These are phyloP conservation scores for Peromyscus eremicus DNA, from an alignment of 2,797 vertebrate species.

Conservation along the genomic window DNA sequence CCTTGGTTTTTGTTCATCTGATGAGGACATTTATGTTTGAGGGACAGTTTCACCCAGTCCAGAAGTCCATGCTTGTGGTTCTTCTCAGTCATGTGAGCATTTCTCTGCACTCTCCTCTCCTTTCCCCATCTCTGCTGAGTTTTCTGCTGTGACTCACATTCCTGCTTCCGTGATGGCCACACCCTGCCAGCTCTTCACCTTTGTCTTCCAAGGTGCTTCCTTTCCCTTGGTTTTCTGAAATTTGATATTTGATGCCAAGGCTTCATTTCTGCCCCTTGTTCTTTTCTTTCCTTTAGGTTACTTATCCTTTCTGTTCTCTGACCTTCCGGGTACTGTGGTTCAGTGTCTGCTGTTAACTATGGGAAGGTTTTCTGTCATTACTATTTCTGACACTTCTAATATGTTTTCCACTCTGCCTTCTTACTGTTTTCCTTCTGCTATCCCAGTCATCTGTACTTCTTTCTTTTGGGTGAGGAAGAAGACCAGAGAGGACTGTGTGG, in stretches of 20 bases:
- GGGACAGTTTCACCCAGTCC: not conserved
- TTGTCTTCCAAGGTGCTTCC: not conserved
- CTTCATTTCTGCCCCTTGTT: not conserved
- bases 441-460: not conserved
- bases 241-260: not conserved
- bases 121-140: not conserved
- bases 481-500: not conserved
- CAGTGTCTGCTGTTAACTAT: not conserved
- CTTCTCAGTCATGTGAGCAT: not conserved
- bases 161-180: not conserved
- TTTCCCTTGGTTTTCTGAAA: not conserved
- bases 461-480: not conserved
- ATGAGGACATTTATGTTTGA: not conserved
- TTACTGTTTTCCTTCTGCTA: not conserved
- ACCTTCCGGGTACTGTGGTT: not conserved
- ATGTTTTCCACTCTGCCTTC: not conserved
- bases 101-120: too few species aligned
- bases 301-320: not conserved
- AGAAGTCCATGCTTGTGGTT: not conserved
- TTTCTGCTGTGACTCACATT: not conserved
- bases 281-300: not conserved
- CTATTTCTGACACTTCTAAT: not conserved
- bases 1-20: not conserved
- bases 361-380: not conserved
- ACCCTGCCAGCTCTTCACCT: not conserved